These are phyloP conservation scores for Aphelocoma californica DNA, from an alignment of 2,797 vertebrate genomes.

Conservation along the genomic window DNA sequence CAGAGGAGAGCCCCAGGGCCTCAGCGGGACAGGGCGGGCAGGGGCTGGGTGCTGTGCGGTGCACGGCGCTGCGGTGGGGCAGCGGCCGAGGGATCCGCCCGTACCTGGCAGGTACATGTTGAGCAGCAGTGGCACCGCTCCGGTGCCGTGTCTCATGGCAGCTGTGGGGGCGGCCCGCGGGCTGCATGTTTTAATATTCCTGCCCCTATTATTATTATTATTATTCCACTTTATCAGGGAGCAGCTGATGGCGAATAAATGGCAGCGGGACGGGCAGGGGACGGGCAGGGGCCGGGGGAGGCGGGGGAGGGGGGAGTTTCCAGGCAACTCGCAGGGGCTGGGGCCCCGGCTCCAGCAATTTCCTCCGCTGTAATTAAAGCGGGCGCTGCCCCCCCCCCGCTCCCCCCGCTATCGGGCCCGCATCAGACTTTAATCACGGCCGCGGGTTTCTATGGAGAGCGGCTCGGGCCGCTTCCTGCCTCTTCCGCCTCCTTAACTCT, in stretches of 20 bases:
- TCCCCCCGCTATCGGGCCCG: slow-evolving; percentile 88
- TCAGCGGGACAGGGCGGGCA: neutral
- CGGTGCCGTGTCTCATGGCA: slow-evolving; percentile 94
- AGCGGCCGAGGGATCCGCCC: slow-evolving; percentile 24
- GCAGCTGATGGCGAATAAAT: slow-evolving; percentile 55
- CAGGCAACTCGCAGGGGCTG: slow-evolving; percentile 80
- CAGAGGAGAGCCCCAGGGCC: neutral
- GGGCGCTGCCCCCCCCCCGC: slow-evolving; percentile 75
- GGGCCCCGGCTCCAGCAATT: slow-evolving; percentile 85
- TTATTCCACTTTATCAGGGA: slow-evolving; percentile 63
- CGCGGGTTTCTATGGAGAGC: slow-evolving; percentile 88
- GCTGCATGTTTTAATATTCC: slow-evolving; percentile 66
- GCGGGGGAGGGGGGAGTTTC: slow-evolving; percentile 77
- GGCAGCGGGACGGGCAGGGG: slow-evolving; percentile 66
- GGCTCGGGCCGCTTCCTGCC: slow-evolving; percentile 80
- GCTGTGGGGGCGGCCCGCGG: slow-evolving; percentile 68
- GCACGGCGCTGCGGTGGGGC: neutral
- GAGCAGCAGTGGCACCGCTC: slow-evolving; percentile 95
- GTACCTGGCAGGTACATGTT: slow-evolving; percentile 99
- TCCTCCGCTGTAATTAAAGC: slow-evolving; percentile 99
- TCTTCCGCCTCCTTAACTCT: slow-evolving; percentile 93
- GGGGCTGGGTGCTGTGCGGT: neutral
- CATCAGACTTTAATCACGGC: slow-evolving; percentile 98
- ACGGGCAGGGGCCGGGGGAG: slow-evolving; percentile 46
- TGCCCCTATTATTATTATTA: slow-evolving; percentile 64